Conservation (phyloP, 1,140 invertebrate genomes). For the Ephestia elutella region DNA sequence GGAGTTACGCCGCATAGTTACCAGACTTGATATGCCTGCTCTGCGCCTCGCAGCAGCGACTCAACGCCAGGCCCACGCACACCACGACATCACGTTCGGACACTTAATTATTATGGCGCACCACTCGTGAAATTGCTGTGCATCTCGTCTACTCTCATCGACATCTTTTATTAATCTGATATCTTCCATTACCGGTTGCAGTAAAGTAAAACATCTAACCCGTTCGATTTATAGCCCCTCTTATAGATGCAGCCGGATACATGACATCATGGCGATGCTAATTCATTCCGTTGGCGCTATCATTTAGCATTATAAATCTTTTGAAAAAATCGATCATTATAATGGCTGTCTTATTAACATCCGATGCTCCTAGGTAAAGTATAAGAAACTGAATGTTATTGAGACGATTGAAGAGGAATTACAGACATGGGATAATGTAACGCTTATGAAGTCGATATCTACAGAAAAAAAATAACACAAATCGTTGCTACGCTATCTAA, state of each 20-base stretch:
- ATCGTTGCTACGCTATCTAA: too few relatives aligned
- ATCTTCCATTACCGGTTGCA: conserved; percentile 52
- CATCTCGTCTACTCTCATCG: conserved; percentile 55
- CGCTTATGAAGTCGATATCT: too few relatives aligned
- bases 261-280: conserved; percentile 55
- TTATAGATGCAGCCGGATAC: conserved; percentile 50
- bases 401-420: too few relatives aligned
- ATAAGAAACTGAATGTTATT: too few relatives aligned
- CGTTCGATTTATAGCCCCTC: conserved; percentile 49
- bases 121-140: conserved; percentile 62
- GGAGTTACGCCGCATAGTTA: conserved; percentile 74
- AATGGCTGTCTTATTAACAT: conserved; percentile 29
- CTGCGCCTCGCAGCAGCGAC: conserved; percentile 31
- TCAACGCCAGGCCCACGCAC: conserved; percentile 38
- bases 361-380: not conserved
- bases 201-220: conserved; percentile 45
- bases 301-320: conserved; percentile 40
- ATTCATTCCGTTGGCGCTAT: conserved; percentile 41
- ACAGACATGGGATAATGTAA: too few relatives aligned
- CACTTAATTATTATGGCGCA: conserved; percentile 63
- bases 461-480: too few relatives aligned
- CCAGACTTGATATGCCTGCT: conserved; percentile 70
- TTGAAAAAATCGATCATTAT: conserved; percentile 26
- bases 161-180: conserved; percentile 66
- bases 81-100: conserved; percentile 39